Conservation (phyloP, 2,797 vertebrate genomes). For the Halcyon leucocephala region DNA sequence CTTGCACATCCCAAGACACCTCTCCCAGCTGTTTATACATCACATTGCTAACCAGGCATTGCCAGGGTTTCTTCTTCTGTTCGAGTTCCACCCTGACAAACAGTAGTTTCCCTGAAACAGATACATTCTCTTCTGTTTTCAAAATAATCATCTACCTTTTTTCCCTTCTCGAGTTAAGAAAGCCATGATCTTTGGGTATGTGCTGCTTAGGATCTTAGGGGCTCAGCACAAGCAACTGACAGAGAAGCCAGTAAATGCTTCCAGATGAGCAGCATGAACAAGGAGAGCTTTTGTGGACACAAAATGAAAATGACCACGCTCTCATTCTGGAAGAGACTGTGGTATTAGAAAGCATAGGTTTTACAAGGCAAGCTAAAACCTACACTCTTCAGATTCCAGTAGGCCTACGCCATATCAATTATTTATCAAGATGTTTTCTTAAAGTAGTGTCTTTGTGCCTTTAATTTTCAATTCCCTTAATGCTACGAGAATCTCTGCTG, state of each 20-base stretch:
- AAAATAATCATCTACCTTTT: not conserved
- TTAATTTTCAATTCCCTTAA: conserved; percentile 82
- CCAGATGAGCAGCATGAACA: not conserved
- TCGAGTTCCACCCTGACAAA: not conserved
- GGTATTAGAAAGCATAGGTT: conserved; percentile 6
- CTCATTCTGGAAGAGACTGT: not conserved
- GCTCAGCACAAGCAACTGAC: not conserved
- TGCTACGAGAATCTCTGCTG: conserved; percentile 72
- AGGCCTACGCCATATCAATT: conserved; percentile 65
- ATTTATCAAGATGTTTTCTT: conserved; percentile 75
- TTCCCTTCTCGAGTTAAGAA: not conserved
- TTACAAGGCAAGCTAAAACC: conserved; percentile 16
- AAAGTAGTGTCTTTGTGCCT: conserved; percentile 75
- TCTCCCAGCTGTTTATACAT: not conserved
- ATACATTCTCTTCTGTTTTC: not conserved
- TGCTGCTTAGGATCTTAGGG: not conserved
- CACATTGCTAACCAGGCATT: not conserved
- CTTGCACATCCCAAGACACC: not conserved
- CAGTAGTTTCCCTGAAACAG: not conserved
- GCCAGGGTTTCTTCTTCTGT: not conserved
- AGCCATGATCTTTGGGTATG: not conserved
- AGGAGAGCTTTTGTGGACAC: not conserved
- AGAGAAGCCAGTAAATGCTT: not conserved
- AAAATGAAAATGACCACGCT: conserved; percentile 7
- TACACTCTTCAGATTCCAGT: conserved; percentile 49